Evolutionary conservation across 2,113 vertebrate genomes (phyloP), one percentile per base, ranked within the genome.

Genomic region (Crypturellus undulatus): DNA sequence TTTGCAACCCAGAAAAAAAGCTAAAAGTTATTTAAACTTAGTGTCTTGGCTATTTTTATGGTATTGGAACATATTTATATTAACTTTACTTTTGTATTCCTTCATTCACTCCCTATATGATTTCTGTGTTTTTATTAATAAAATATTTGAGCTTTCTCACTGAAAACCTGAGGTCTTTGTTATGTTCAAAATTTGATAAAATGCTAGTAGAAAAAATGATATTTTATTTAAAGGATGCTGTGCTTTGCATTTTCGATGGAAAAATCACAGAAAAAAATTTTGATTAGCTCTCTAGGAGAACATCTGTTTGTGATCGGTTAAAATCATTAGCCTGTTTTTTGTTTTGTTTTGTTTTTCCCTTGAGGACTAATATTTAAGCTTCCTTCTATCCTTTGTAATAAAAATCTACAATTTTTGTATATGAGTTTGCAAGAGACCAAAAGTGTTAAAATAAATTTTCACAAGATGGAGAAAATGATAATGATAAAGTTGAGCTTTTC

Each of bases 271-370:
- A 63, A 79, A 91, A 93, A 94, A 78, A 91, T 8, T 7, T 24
- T 65, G 91, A 92, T 92, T 87, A 95, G 75, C 79, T 94, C 87
- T 84, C 40, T 89, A 83, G 40, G 60, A 95, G 87, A 95, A 96
- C 93, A 92, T 95, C 91, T 97, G 89, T 94, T 94, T 96, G 87
- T 95, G 93, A 91, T 93, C 93, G 87, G 89, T 89, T 93, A 92
- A 92, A 94, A 73, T 84, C 91, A 93, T 95, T 96, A 95, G 85
- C 70, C 85, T 95, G 79, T 82, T 91, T 86, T 78, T 81, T 22
- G 8, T 38, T 49, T 25, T 51, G 47, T 36, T 19, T 47, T 28
- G 51, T 49, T n/a, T 28, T 12, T 2, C 56, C 79, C 72, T 71
- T 38, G 52, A 94, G 80, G 90, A 58, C 45, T 68, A 43, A 49